Percentiles rank a stretch among this genome's conserved stretches.
Evolutionary conservation across 1,140 invertebrate genomes (phyloP).

Genomic region (Micrasema minimum): DNA sequence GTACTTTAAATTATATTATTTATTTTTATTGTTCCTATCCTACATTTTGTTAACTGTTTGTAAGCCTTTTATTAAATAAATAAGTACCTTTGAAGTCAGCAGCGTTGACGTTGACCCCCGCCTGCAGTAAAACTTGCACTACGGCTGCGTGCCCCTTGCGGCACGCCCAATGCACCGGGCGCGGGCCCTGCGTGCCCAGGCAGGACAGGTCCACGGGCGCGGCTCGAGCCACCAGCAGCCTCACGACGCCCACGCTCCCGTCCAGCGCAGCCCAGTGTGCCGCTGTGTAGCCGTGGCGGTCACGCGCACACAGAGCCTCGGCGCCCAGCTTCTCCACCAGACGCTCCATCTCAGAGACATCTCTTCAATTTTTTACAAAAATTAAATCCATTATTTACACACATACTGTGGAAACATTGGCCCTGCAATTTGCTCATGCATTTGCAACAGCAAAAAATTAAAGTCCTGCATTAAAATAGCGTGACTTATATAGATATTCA

Average conservation of each 20-base stretch:
- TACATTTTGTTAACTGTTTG: too few relatives aligned
- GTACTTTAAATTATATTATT: too few relatives aligned
- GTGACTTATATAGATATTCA: too few relatives aligned
- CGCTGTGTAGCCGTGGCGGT: slow-evolving; percentile 92
- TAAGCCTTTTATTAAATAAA: too few relatives aligned
- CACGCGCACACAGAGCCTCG: slow-evolving; percentile 77
- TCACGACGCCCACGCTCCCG: slow-evolving; percentile 85
- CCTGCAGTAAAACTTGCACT: slow-evolving; percentile 83
- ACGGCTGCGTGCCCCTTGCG: slow-evolving; percentile 85
- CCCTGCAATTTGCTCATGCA: too few relatives aligned
- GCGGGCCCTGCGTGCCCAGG: slow-evolving; percentile 86
- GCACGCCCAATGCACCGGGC: slow-evolving; percentile 94
- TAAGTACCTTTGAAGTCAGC: slow-evolving; percentile 83
- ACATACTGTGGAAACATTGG: too few relatives aligned
- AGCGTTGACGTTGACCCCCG: slow-evolving; percentile 89
- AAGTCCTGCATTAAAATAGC: too few relatives aligned
- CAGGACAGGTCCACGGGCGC: slow-evolving; percentile 88
- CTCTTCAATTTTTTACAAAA: too few relatives aligned
- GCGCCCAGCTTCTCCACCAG: slow-evolving; percentile 80
- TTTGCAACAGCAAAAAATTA: too few relatives aligned
- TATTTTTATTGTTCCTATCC: too few relatives aligned
- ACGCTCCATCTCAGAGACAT: slow-evolving; percentile 79
- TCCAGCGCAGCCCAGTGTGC: slow-evolving; percentile 92
- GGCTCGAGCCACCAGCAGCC: slow-evolving; percentile 83
- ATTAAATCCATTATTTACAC: too few relatives aligned